Percentiles rank a stretch among this genome's conserved stretches.
phyloP scores from a whole-genome alignment of 1,140 invertebrate species.

The Epicauta chinensis region DNA sequence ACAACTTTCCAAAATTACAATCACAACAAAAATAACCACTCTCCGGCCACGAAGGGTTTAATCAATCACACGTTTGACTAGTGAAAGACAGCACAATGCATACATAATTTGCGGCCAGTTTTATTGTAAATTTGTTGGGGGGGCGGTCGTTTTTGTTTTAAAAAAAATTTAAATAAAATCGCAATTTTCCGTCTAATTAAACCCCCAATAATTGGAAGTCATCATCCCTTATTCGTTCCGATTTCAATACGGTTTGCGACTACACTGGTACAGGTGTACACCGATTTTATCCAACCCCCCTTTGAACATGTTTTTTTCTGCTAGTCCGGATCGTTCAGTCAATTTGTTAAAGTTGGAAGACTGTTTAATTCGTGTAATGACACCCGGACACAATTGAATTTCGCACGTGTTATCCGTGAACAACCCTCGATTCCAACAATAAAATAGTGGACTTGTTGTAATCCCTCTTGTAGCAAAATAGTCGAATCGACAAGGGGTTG shows the following conservation, averaged over 20 bases:
- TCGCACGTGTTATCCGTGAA: conserved; percentile 23
- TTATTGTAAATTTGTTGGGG: conserved; percentile 6
- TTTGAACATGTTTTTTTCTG: too few species aligned
- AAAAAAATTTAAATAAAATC: too few species aligned
- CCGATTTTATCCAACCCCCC: too few species aligned
- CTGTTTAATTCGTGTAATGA: conserved; percentile 30
- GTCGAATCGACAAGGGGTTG: neutral
- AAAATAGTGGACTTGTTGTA: conserved; percentile 21
- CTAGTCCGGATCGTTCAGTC: neutral
- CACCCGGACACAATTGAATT: conserved; percentile 36
- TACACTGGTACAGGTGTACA: too few species aligned
- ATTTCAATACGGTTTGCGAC: too few species aligned
- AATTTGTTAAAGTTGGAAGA: neutral
- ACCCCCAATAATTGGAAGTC: too few species aligned
- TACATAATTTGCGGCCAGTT: conserved; percentile 1
- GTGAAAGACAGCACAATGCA: conserved; percentile 9
- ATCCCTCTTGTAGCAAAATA: conserved; percentile 7
- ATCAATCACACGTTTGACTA: conserved; percentile 13
- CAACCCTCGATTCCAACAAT: conserved; percentile 13
- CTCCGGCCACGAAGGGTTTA: neutral
- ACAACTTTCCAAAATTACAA: too few species aligned
- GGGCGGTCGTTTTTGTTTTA: conserved; percentile 3
- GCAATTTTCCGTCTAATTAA: too few species aligned
- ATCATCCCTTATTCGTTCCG: too few species aligned
- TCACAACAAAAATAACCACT: too few species aligned